Percentiles rank a stretch among this genome's conserved stretches.
Evolutionary conservation across 2,113 vertebrate species (phyloP).

Genomic region (Anser cygnoides): DNA sequence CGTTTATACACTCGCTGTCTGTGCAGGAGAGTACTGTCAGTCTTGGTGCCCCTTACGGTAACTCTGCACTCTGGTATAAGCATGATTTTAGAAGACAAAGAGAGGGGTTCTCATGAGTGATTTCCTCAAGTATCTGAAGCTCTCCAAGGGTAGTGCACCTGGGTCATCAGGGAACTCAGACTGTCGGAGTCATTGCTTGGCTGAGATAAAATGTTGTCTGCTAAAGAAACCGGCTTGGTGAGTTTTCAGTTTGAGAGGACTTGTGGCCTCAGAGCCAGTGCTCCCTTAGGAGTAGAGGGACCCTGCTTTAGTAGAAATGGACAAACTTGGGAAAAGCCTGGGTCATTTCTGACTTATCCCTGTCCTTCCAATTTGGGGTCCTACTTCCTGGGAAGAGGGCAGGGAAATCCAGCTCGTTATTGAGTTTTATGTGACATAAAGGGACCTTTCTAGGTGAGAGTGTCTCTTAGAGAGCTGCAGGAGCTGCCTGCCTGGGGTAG

Average conservation of each 20-base stretch:
- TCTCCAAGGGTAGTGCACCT: background rate
- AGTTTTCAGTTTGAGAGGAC: background rate
- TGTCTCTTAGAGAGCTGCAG: background rate
- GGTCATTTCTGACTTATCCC: background rate
- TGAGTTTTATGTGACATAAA: background rate
- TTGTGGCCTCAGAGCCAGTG: background rate
- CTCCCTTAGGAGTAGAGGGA: background rate
- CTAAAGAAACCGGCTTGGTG: background rate
- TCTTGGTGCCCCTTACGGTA: background rate
- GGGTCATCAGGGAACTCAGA: background rate
- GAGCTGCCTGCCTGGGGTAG: background rate
- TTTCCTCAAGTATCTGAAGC: background rate
- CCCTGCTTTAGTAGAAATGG: background rate
- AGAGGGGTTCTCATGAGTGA: background rate
- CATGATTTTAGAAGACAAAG: background rate
- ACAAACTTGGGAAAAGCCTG: background rate
- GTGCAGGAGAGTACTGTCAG: background rate
- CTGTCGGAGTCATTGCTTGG: background rate
- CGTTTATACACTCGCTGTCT: background rate
- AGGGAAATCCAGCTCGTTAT: background rate
- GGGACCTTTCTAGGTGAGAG: background rate
- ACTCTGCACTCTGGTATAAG: background rate
- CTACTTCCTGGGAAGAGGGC: background rate
- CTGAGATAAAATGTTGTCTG: fast-evolving
- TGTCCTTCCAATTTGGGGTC: background rate